Percentiles rank a stretch among this genome's conserved stretches.
Evolutionary conservation across 2,888 invertebrate genomes (phyloP).

Genomic region (Tanytarsus gracilentus): DNA sequence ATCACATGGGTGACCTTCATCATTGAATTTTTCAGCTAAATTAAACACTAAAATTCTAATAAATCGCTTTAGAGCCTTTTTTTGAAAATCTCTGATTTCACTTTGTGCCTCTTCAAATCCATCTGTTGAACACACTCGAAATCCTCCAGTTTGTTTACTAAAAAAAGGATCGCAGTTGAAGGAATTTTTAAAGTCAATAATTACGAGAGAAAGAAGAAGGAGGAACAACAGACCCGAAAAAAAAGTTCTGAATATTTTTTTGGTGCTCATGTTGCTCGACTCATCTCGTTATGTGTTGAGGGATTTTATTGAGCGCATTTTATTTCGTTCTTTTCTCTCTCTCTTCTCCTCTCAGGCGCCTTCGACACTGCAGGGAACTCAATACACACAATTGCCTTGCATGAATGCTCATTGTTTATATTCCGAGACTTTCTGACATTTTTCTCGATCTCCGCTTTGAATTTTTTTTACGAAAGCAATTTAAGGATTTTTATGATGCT

Average conservation of each 20-base stretch:
- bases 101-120: constrained; percentile 11
- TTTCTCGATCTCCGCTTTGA: not conserved
- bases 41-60: constrained; percentile 17
- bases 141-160: constrained; percentile 12
- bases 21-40: not conserved
- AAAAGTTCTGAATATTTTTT: not conserved
- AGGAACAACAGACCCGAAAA: not conserved
- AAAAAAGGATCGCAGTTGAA: not conserved
- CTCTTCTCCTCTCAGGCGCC: not conserved
- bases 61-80: constrained; percentile 4
- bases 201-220: not conserved
- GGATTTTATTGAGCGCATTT: constrained; percentile 21
- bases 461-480: not conserved
- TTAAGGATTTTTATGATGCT: no score
- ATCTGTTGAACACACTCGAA: constrained; percentile 25
- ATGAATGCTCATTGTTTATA: no score
- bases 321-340: not conserved
- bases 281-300: constrained; percentile 11
- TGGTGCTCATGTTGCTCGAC: not conserved
- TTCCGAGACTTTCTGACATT: no score
- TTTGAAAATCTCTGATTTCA: constrained; percentile 19
- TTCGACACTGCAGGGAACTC: constrained; percentile 23
- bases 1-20: not conserved
- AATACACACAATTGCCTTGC: not conserved
- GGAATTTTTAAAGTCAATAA: constrained; percentile 27